Evolutionary conservation across 2,113 vertebrate species (phyloP).

Genomic region (Castor canadensis): DNA sequence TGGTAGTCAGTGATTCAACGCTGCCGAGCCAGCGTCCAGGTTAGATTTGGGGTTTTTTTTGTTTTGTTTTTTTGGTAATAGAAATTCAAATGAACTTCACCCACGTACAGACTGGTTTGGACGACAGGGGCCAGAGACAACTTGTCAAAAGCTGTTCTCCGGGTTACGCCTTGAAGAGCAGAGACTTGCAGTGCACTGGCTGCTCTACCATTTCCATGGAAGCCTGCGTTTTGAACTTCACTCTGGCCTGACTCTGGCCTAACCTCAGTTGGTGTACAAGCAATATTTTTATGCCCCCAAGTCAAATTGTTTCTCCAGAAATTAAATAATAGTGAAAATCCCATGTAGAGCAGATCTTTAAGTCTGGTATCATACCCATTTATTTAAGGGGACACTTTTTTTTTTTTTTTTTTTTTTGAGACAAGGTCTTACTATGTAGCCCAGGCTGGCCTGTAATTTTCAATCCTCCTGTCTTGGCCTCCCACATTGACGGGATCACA

Average conservation of each 20-base stretch:
- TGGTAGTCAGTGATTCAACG: slow-evolving; percentile 38
- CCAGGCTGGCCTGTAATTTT: neutral
- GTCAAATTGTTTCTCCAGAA: neutral
- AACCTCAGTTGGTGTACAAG: neutral
- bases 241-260: neutral
- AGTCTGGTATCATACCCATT: neutral
- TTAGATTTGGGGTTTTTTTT: neutral
- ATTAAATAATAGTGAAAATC: neutral
- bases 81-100: slow-evolving; percentile 32
- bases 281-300: neutral
- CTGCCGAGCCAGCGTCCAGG: neutral
- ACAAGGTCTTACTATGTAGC: neutral
- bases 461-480: neutral
- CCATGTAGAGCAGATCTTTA: neutral
- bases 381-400: neutral
- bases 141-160: slow-evolving; percentile 32
- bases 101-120: slow-evolving; percentile 28
- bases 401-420: neutral
- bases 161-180: slow-evolving; percentile 21
- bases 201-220: neutral
- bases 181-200: neutral
- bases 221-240: neutral
- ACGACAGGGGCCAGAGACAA: neutral
- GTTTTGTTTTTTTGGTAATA: neutral
- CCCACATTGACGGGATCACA: neutral